Evolutionary conservation across 2,113 vertebrate genomes (phyloP), one percentile per base, ranked within the genome.

Genomic region (Balaeniceps rex): DNA sequence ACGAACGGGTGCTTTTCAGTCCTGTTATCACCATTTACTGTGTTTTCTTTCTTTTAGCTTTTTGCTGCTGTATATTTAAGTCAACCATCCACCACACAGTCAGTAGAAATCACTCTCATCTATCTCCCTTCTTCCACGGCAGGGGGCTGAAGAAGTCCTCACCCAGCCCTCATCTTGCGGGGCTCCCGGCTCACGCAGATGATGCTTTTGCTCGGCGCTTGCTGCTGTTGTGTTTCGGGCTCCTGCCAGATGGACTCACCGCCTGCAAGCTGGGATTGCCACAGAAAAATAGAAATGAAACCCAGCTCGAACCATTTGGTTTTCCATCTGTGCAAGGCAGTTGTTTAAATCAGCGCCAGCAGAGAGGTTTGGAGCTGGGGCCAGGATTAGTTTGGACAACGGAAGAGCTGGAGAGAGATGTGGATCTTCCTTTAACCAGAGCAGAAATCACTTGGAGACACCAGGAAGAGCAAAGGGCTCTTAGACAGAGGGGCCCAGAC

Each of bases 211-310:
- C 36, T 3, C 0, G 1, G 61, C 34, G 24, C 31, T 91, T 52
- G 87, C 74, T 91, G 88, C 80, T 83, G 78, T 40, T 76, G 84
- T 40, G 71, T 69, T 93, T 83, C 31, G 1, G 65, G 69, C 36
- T 86, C 64, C 63, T 86, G 83, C 80, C 96, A 97, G 97, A 95
- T 97, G 96, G 90, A 75, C 68, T 74, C 65, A 54, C 79, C 10
- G n/a, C 92, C 94, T 88, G 92, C 23, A 3, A 88, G 86, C 66
- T 0, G 5, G 71, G 63, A 70, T 83, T 58, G 76, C 91, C 28
- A 3, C 83, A 65, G 88, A 76, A 96, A 96, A 92, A 90, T 4
- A 89, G 66, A 38, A 82, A 46, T 2, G 12, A 58, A 89, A 81
- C 49, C 77, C 88, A 78, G 69, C 86, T 88, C 52, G 2, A 78